A percentile compares a stretch with the other conserved stretches of the same genome.
phyloP scores from a whole-genome alignment of 2,888 invertebrate species.

The Osmoderma eremita region DNA sequence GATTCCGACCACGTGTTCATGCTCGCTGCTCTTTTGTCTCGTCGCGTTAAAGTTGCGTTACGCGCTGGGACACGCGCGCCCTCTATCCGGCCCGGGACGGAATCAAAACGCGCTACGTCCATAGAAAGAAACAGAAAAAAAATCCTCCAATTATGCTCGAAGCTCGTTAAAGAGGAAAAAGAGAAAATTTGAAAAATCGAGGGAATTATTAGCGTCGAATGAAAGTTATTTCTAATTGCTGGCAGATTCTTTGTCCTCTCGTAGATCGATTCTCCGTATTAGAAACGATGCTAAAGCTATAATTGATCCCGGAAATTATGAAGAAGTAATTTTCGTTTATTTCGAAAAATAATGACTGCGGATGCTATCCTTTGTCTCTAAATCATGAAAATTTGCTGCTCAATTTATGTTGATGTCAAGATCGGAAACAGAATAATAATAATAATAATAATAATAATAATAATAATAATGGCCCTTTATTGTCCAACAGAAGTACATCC shows the following conservation, averaged over 20 bases:
- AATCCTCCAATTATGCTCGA: not conserved
- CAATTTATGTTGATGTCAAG: too few species aligned
- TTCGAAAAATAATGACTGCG: too few species aligned
- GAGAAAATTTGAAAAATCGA: not conserved
- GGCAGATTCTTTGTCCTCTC: not conserved
- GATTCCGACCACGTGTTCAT: slow-evolving; percentile 34
- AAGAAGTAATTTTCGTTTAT: too few species aligned
- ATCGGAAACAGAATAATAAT: too few species aligned
- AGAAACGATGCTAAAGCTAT: not conserved
- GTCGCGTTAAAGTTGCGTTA: slow-evolving; percentile 8
- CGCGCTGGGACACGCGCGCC: not conserved
- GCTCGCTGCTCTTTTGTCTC: slow-evolving; percentile 33
- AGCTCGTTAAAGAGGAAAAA: not conserved
- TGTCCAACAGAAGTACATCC: too few species aligned
- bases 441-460: too few species aligned
- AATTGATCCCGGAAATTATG: too few species aligned
- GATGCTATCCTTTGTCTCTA: too few species aligned
- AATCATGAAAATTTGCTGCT: too few species aligned
- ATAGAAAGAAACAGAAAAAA: not conserved
- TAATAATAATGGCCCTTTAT: too few species aligned
- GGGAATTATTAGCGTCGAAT: too few species aligned
- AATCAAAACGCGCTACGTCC: not conserved
- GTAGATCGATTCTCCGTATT: not conserved
- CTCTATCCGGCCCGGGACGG: not conserved
- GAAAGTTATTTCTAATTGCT: not conserved